Conservation (phyloP, 2,888 invertebrate species). For the Pollenia angustigena region DNA sequence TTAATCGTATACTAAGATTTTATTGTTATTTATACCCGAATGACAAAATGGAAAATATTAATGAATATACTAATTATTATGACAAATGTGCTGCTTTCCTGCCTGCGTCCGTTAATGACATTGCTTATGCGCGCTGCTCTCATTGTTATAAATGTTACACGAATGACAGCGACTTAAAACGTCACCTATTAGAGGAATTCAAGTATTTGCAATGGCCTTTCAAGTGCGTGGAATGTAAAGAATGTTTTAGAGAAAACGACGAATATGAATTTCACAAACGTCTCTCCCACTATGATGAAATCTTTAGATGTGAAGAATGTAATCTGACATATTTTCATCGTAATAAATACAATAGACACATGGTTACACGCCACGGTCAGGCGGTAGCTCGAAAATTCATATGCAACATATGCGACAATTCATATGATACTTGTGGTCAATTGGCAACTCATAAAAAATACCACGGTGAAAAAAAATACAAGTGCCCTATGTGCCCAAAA, state of each 20-base stretch:
- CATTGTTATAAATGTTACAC: constrained; percentile 47
- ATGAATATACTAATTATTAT: constrained; percentile 43
- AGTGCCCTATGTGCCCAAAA: constrained; percentile 56
- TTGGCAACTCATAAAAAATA: constrained; percentile 20
- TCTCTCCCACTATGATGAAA: constrained; percentile 49
- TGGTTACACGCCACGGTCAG: background rate
- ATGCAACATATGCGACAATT: constrained; percentile 38
- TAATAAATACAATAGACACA: constrained; percentile 42
- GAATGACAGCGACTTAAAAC: constrained; percentile 43
- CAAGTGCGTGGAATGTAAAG: constrained; percentile 61
- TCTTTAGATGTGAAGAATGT: constrained; percentile 52
- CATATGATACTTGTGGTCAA: background rate
- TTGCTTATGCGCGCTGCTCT: constrained; percentile 53
- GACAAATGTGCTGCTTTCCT: constrained; percentile 50
- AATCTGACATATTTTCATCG: constrained; percentile 28
- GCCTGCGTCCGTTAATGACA: constrained; percentile 43
- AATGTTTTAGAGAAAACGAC: constrained; percentile 56
- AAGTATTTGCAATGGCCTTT: constrained; percentile 52
- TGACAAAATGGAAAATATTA: constrained; percentile 51
- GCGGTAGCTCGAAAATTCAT: background rate
- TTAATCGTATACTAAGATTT: constrained; percentile 58
- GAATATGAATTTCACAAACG: constrained; percentile 58
- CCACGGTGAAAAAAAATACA: constrained; percentile 45
- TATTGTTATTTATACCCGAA: constrained; percentile 45
- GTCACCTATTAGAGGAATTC: constrained; percentile 44